Evolutionary conservation across 2,888 invertebrate genomes (phyloP), one percentile per base, ranked within the genome.

Genomic region (Kryphioiulus occultus): DNA sequence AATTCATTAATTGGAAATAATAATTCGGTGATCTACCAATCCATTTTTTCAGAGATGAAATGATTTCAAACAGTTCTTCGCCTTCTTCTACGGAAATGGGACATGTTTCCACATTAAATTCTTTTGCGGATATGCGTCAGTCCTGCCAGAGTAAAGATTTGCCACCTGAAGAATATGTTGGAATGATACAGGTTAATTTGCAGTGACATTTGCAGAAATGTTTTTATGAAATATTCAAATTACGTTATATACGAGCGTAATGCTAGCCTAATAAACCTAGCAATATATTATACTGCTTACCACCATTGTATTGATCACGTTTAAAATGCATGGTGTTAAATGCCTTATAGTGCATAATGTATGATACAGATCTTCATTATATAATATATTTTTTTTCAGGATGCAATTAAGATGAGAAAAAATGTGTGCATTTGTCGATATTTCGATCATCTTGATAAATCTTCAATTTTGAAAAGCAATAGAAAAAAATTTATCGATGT

Each of bases 391-490:
- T 10, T 68, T 85, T 39, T 39, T 85, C 93, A 94, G 53, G 99
- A 99, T 92, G 95, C 96, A 87, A 93, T 99, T 88, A 95, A 96
- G 90, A 95, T 99, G 94, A 95, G 96, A 91, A 99, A 99, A 92
- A 99, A 99, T 92, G 93, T 99, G 17, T 97, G 98, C 90, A 92
- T 99, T 10, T 99, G 98, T 91, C 93, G 99, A 44, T 96, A 99
- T 92, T 99, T 99, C 92, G 95, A 96, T 89, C 93, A 93, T 87
- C 92, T 99, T 89, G 96, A 98, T 91, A 98, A 96, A 93, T 93
- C 94, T 7, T 94, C 94, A 22, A 94, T 96, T 3, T 93, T 85
- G 91, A 95, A 95, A 84, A 94, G 94, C 22, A 93, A 94, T 0
- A 92, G 93, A 87, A 94, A 95, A 39, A 94, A 95, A 90, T 97